Base-by-base conservation (phyloP, 2,113 vertebrate genomes). In the Trochalopteron elliotii region DNA sequence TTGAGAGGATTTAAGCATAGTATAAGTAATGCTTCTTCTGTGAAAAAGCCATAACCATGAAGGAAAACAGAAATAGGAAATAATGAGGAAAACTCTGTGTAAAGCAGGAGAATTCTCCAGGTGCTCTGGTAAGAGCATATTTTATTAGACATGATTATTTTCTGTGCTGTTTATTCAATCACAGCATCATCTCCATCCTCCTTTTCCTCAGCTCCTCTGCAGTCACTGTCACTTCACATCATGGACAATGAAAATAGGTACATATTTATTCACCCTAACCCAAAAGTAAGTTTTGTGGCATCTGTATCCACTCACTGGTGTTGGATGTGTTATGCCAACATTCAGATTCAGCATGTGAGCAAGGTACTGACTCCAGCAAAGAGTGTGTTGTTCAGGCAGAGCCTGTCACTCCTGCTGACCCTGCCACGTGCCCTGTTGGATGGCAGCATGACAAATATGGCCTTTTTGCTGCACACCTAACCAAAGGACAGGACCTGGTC, bases 141-240 rank as follows among this genome's bases (percentile, higher is more conserved):
- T 95, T 94, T 95, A 90, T 93, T 91, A 77, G 71, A 55, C 33
- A 14, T 77, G 50, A 80, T 91, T 87, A 77, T 88, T 91, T 94
- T 95, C 65, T 90, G 45, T 52, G 59, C 84, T 93, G 64, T 88
- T 95, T 95, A 86, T 85, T 91, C 71, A 88, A 67, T 95, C 75
- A 55, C 50, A 76, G n/a, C 24, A 47, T 56, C 72, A 45, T 59
- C 63, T 93, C 78, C 70, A 57, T 77, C 55, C 50, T 83, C 67
- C 53, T 74, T 96, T 72, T 90, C 79, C 52, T 88, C 59, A n/a
- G 47, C 68, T 77, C 10, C 47, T 83, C 82, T 78, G 68, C 78
- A 92, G 75, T 52, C 33, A 37, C 52, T 60, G 47, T 21, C 79
- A 47, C 52, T 81, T 89, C 63, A 23, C 19, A 11, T 65, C 40